A percentile compares a stretch with the other conserved stretches of the same genome.
Conservation (phyloP, 2,888 invertebrate genomes). For the Callinectes sapidus region DNA sequence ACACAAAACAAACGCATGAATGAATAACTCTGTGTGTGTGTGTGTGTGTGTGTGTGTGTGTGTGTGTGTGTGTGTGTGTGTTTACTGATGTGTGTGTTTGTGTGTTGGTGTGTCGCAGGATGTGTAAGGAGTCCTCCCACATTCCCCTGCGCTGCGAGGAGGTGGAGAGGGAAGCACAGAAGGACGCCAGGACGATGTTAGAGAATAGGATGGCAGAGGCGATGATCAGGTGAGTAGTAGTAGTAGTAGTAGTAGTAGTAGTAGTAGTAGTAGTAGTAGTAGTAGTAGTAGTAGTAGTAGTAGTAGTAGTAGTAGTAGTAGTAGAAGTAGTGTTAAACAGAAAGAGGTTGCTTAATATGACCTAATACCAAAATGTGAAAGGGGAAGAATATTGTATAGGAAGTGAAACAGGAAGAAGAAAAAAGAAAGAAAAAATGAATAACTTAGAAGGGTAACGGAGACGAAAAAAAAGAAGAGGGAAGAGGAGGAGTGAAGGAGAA, state of each 20-base stretch:
- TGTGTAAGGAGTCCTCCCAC: constrained; percentile 75
- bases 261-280: not conserved
- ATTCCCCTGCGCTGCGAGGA: constrained; percentile 78
- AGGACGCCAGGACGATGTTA: constrained; percentile 77
- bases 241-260: too few species aligned
- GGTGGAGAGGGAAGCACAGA: constrained; percentile 75
- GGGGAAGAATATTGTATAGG: not conserved
- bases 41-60: too few species aligned
- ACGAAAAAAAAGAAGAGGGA: not conserved
- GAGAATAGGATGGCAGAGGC: constrained; percentile 80
- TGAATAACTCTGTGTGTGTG: too few species aligned
- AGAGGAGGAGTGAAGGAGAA: not conserved
- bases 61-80: constrained; percentile 27
- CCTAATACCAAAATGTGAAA: not conserved
- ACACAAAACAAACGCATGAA: too few species aligned
- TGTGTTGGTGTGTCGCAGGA: constrained; percentile 71
- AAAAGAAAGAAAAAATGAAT: not conserved
- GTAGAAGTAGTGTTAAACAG: not conserved
- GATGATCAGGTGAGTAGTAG: constrained; percentile 73
- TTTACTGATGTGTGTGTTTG: not conserved
- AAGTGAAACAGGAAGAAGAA: not conserved
- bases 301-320: too few species aligned
- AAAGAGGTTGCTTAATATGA: not conserved
- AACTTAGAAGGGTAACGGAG: not conserved
- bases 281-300: too few species aligned